Evolutionary conservation across 2,888 invertebrate genomes (phyloP), one percentile per base, ranked within the genome.

Genomic region (Agriotes lineatus): DNA sequence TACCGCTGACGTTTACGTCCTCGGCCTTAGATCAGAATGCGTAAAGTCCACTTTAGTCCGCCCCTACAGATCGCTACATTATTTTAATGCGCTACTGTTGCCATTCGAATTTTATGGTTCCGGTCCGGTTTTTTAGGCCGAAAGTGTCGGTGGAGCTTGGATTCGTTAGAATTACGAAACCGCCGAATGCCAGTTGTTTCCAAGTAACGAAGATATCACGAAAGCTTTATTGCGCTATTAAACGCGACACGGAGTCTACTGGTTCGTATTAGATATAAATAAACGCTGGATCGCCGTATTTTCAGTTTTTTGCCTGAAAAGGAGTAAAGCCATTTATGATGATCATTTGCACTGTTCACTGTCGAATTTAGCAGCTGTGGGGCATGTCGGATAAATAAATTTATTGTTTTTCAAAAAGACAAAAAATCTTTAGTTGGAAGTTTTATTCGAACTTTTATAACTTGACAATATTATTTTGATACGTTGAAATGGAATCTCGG

Each of bases 1-100:
- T 72, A 67, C 58, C 64, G 52, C 39, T 59, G 64, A 67, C 65
- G 56, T 66, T 69, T 69, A 56, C 60, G 58, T 62, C 54, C 56
- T 25, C 30, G 61, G 18, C 52, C 64, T 58, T 62, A 69, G 35
- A 39, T 37, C 52, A 68, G 52, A 44, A 60, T 48, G 45, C 67
- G 60, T 70, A 69, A 67, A 67, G 67, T 56, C 69, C 57, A 70
- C 37, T 70, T 69, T 73, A 42, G 70, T 39, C 48, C 67, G 30
- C 42, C 37, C 20, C 45, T 56, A 70, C 74, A 71, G 75, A 74
- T 76, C 74, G 74, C 69, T 74, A 74, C 74, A 79, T 77, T 76
- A 76, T 75, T 77, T 77, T 77, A 77, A 78, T 78, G 76, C 71
- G 77, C 78, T 78, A 77, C 78, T 75, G 77, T 77, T 77, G 77